Evolutionary conservation across 2,113 vertebrate species (phyloP), one percentile per base, ranked within the genome.

Genomic region (Aspiorhynchus laticeps): DNA sequence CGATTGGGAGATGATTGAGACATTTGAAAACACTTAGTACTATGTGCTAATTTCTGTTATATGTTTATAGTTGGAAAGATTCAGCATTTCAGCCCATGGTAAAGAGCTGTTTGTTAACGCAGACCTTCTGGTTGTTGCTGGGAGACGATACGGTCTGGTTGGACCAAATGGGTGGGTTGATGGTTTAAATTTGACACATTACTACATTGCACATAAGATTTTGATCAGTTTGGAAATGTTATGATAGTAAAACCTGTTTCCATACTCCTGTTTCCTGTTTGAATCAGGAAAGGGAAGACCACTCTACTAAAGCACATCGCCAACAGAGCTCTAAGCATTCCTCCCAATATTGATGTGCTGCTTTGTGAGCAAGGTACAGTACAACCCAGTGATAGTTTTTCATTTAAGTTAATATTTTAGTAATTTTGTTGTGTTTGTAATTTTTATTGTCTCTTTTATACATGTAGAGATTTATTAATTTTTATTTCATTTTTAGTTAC

Each of bases 81-180:
- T 98, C 92, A 98, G 97, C 91, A 98, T 98, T 91, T 98, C 97
- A 0, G 97, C 97, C 69, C 97, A 98, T 0, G 97, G 97, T 65
- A 98, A 98, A 89, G 97, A 98, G 90, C 91, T 98, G 1, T 98
- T 98, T 1, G 93, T 98, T 89, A 98, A 98, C 0, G 97, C 97
- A 1, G 97, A 98, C 89, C 94, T 98, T 31, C 95, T 96, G 86
- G 95, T 98, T 0, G 97, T 98, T 9, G 97, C 97, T 0, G 96
- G 97, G 56, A 94, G 97, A 79, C 95, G 97, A 87, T 98, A 98
- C 0, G 97, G 97, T 91, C 94, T 98, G 14, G 97, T 98, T 31
- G 97, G 97, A 82, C 97, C 97, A 78, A 98, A 98, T 4, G 97
- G 97, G 97, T 98, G 87, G 93, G 94, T 92, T 48, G 17, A 73